These are phyloP conservation scores for Folsomia candida DNA, from an alignment of 2,888 invertebrate genomes.

Conservation along the genomic window DNA sequence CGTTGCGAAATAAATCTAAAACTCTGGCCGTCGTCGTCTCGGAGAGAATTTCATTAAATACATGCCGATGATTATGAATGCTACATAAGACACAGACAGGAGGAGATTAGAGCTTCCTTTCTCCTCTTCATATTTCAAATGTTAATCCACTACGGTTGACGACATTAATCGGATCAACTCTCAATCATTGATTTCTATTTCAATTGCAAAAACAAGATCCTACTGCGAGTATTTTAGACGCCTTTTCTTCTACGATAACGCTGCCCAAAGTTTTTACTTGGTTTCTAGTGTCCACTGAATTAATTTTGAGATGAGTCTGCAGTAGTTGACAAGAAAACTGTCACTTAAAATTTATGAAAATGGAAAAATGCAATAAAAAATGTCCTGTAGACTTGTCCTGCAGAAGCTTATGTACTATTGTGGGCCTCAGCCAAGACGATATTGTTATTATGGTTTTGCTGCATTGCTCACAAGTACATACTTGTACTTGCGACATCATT, in stretches of 20 bases:
- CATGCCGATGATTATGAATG: conserved; percentile 6
- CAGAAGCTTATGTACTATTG: too few species aligned
- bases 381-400: too few species aligned
- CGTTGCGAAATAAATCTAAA: conserved; percentile 14
- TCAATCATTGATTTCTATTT: too few species aligned
- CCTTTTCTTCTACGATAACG: too few species aligned
- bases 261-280: too few species aligned
- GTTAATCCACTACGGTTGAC: background rate
- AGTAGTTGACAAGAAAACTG: background rate
- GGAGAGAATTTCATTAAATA: conserved; percentile 7
- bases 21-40: background rate
- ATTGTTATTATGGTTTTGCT: too few species aligned
- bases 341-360: background rate
- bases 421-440: too few species aligned
- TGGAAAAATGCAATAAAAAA: background rate
- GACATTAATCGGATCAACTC: background rate
- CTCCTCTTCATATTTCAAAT: too few species aligned
- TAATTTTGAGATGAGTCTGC: background rate
- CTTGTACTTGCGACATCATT: too few species aligned
- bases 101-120: background rate
- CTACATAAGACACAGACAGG: background rate
- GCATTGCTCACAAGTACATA: too few species aligned
- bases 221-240: too few species aligned
- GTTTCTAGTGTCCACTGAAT: background rate
- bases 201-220: too few species aligned